These are phyloP conservation scores for Mesochorus sp. DNA, from an alignment of 2,888 invertebrate species.

Conservation along the genomic window DNA sequence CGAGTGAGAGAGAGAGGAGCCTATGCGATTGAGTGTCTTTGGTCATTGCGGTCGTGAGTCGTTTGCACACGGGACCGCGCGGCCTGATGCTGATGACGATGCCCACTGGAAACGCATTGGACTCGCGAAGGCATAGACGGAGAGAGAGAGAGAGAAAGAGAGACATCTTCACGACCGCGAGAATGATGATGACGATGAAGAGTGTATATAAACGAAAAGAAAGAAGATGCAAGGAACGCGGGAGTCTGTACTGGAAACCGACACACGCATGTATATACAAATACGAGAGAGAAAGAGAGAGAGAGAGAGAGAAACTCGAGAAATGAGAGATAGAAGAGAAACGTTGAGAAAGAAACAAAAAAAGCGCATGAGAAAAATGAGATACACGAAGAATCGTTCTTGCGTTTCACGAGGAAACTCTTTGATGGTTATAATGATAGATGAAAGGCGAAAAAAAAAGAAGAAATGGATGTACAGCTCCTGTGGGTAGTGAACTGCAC, in stretches of 20 bases:
- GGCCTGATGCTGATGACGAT: not conserved
- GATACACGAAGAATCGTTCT: slow-evolving; percentile 35
- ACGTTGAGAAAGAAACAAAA: not conserved
- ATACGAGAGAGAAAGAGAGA: slow-evolving; percentile 2
- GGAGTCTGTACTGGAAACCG: not conserved
- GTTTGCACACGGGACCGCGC: slow-evolving; percentile 55
- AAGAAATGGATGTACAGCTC: not conserved
- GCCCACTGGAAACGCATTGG: slow-evolving; percentile 47
- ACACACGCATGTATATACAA: not conserved
- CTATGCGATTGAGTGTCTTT: slow-evolving; percentile 38
- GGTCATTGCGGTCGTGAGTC: slow-evolving; percentile 55
- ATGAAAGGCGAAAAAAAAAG: slow-evolving; percentile 16
- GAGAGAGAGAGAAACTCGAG: not conserved
- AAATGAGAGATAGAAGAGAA: not conserved
- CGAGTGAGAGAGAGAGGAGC: slow-evolving; percentile 23
- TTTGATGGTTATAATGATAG: slow-evolving; percentile 38
- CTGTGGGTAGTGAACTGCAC: slow-evolving; percentile 4
- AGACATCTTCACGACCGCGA: not conserved
- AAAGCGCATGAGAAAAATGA: not conserved
- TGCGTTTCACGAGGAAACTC: slow-evolving; percentile 24
- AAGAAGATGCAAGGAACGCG: slow-evolving; percentile 26
- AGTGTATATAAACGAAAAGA: slow-evolving; percentile 43
- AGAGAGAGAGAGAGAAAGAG: not conserved
- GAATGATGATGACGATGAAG: slow-evolving; percentile 48
- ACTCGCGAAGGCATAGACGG: slow-evolving; percentile 25